Evolutionary conservation across 2,888 invertebrate species (phyloP), one percentile per base, ranked within the genome.

Genomic region (Philaethria dido): DNA sequence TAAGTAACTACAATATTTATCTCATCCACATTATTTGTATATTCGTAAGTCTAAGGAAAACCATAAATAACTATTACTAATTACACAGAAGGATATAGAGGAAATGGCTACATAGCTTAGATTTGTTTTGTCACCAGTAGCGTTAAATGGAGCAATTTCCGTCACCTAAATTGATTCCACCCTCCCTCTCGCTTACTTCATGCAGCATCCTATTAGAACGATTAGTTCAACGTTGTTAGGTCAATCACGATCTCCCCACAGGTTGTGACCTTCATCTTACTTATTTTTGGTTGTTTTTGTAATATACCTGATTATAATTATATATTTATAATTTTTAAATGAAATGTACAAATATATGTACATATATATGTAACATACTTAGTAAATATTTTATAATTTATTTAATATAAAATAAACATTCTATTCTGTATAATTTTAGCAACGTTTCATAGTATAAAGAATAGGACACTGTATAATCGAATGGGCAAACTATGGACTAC

Each of bases 71-170:
- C 14, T 47, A 57, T 33, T 9, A 45, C 18, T 47, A 60, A 60
- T 60, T 60, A 60, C 29, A 45, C 45, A 47, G 45, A 45, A 47
- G 60, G 60, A 60, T 6, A 18, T 47, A n/a, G 16, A 20, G 67
- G 70, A 78, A 79, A 77, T 79, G 77, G 74, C 72, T 76, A 73
- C 77, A 78, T 77, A 75, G 76, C 77, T 60, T 72, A 72, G 76
- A 75, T 75, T 77, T 78, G 78, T 81, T 84, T 81, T 79, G 80
- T 83, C 79, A 80, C 78, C 75, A 80, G 76, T 79, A 77, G 78
- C 79, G 80, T 80, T 82, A 80, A 85, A 84, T 81, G 80, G 84
- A 83, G 82, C 82, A 86, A 86, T 86, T 84, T 87, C 82, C 85
- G 78, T 73, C 77, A 78, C 79, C 81, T 80, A 84, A 85, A 86